Evolutionary conservation across 2,797 vertebrate genomes (phyloP).

Genomic region (Coilia nasus): DNA sequence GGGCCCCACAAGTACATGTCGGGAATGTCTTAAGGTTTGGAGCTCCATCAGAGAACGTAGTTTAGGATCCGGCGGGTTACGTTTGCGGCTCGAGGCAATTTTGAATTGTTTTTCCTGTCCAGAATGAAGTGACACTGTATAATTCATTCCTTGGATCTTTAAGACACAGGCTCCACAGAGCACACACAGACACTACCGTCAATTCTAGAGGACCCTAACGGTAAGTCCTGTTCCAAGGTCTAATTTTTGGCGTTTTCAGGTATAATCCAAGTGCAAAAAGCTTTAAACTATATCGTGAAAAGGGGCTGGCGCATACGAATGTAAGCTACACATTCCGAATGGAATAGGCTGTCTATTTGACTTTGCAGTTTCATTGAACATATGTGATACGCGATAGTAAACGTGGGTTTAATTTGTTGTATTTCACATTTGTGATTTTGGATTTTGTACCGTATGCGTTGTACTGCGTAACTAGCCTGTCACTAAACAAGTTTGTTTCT

Average conservation of each 20-base stretch:
- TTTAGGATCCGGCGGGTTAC: neutral
- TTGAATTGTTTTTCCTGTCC: constrained; percentile 49
- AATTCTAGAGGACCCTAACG: constrained; percentile 54
- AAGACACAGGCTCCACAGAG: constrained; percentile 32
- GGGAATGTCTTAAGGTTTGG: constrained; percentile 48
- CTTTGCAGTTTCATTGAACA: neutral
- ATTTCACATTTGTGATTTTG: neutral
- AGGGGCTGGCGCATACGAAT: neutral
- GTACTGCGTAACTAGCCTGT: neutral
- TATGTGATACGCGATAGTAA: neutral
- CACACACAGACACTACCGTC: neutral
- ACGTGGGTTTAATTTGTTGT: neutral
- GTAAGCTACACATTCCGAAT: neutral
- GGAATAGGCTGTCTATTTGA: neutral
- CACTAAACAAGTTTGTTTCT: neutral
- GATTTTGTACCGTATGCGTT: neutral
- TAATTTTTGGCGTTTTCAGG: neutral
- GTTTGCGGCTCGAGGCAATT: neutral
- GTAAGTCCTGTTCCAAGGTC: constrained; percentile 64
- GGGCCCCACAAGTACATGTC: constrained; percentile 49
- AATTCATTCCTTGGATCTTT: constrained; percentile 47
- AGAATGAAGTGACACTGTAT: constrained; percentile 74
- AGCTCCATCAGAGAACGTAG: constrained; percentile 37
- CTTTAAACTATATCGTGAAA: neutral
- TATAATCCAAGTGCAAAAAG: neutral